These are phyloP conservation scores for Opisthocomus hoazin DNA, from an alignment of 2,113 vertebrate genomes.

Conservation along the genomic window DNA sequence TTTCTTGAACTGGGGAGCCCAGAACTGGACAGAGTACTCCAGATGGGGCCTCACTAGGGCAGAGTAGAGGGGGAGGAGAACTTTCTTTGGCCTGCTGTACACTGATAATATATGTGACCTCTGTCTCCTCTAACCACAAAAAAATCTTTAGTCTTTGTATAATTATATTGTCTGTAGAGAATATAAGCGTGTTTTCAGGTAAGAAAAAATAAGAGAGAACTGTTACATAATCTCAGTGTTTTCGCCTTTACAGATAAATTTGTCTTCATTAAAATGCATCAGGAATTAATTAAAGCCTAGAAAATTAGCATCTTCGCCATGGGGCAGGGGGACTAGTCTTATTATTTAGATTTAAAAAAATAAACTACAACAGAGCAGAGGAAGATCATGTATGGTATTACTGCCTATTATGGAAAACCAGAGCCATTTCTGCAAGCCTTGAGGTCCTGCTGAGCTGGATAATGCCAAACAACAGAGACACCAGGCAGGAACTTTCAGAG, in stretches of 20 bases:
- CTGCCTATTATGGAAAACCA: neutral
- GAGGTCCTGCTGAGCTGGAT: neutral
- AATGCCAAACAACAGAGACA: neutral
- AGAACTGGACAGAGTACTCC: no score
- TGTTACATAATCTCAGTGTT: neutral
- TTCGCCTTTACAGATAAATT: neutral
- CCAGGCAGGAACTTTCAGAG: neutral
- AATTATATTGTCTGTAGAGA: neutral
- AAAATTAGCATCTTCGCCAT: neutral
- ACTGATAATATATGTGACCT: no score
- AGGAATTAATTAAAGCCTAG: neutral
- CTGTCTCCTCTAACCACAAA: neutral
- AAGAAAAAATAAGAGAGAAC: neutral
- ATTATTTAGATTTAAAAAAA: neutral
- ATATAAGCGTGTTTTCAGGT: neutral
- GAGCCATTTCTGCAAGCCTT: neutral
- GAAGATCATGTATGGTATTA: neutral
- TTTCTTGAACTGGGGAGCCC: no score
- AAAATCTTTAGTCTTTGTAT: neutral
- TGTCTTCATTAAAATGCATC: neutral
- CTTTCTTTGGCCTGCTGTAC: no score
- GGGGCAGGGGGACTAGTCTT: neutral
- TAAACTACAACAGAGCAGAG: neutral
- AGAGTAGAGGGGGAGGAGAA: no score
- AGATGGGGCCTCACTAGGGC: no score